Conservation (phyloP, 2,113 vertebrate species). For the Vireo altiloquus region DNA sequence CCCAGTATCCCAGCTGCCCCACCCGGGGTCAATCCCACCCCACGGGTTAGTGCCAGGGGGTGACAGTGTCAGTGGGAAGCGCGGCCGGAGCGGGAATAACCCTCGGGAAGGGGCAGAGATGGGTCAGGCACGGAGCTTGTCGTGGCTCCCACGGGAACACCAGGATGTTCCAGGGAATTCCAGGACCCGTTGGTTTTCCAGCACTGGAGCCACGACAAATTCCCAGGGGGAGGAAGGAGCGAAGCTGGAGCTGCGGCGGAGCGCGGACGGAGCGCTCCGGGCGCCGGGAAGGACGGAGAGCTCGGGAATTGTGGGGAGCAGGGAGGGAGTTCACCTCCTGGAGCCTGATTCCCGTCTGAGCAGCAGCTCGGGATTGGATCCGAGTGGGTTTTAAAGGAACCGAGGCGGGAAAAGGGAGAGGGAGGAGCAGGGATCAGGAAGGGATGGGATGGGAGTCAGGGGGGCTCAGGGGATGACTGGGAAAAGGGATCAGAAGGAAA, state of each 20-base stretch:
- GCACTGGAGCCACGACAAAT: background rate
- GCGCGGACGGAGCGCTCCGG: background rate
- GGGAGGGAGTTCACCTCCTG: background rate
- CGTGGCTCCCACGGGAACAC: fast-evolving
- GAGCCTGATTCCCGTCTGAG: background rate
- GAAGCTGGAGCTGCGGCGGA: background rate
- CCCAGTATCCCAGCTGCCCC: background rate
- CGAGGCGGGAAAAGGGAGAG: background rate
- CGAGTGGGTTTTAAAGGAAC: background rate
- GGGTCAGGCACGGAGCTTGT: background rate
- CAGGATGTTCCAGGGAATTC: too few relatives aligned
- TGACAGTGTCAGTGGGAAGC: background rate
- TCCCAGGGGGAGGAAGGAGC: background rate
- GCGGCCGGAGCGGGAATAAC: background rate
- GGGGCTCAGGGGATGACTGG: background rate
- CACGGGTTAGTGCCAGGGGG: background rate
- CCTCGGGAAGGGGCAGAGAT: background rate
- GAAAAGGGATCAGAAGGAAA: background rate
- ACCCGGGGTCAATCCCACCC: background rate
- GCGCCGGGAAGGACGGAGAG: background rate
- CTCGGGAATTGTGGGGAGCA: background rate
- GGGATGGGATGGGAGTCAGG: background rate
- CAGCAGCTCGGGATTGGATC: background rate
- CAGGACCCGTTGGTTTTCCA: too few relatives aligned
- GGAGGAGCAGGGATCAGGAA: background rate